These are phyloP conservation scores for Pterois miles DNA, from an alignment of 2,797 vertebrate species.

Conservation along the genomic window DNA sequence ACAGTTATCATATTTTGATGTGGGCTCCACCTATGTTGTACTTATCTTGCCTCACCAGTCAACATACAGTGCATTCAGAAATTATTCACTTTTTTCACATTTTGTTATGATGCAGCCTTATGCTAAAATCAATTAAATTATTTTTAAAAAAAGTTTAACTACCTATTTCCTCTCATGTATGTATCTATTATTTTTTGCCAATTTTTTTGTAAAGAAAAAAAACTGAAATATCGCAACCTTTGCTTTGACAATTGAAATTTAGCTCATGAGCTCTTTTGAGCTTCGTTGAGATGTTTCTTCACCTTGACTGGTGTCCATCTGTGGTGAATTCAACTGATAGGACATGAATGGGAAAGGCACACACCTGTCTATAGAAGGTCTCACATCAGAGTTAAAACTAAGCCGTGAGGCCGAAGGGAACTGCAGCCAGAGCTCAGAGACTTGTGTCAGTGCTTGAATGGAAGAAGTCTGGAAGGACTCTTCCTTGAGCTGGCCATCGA, in stretches of 20 bases:
- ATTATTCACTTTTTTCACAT: not conserved
- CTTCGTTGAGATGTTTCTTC: not conserved
- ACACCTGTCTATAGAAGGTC: not conserved
- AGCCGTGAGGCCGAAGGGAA: too few relatives aligned
- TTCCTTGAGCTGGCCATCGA: not conserved
- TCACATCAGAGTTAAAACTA: not conserved
- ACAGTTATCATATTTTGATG: not conserved
- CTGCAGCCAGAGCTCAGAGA: too few relatives aligned
- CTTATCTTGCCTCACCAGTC: not conserved
- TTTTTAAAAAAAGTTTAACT: too few relatives aligned
- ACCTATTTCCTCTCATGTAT: too few relatives aligned
- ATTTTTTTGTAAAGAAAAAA: not conserved
- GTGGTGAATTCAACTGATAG: not conserved
- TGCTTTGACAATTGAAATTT: not conserved
- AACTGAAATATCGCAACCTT: not conserved
- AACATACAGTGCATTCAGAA: not conserved
- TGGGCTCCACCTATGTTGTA: not conserved
- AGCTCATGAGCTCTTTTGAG: not conserved
- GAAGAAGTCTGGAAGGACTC: not conserved
- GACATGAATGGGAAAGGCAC: not conserved
- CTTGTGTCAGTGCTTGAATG: too few relatives aligned
- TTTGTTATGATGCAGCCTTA: not conserved
- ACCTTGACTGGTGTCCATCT: not conserved
- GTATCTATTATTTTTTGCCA: too few relatives aligned
- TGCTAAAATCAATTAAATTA: not conserved